Evolutionary conservation across 2,113 vertebrate genomes (phyloP).

Genomic region (Xiphophorus couchianus): DNA sequence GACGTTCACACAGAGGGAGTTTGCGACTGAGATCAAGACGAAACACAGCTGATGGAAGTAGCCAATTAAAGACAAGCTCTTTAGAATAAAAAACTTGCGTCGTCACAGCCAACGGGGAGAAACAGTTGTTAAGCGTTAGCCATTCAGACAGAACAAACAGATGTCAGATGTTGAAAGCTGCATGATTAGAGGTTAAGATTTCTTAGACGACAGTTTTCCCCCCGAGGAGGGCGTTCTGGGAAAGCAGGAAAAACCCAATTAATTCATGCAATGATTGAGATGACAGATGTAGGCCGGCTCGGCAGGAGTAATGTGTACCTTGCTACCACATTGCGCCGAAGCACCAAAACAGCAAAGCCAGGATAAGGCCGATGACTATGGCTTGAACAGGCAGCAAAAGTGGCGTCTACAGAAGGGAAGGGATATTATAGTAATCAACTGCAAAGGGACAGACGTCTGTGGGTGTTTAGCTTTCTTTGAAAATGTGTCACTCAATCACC

Average conservation of each 20-base stretch:
- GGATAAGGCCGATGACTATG: conserved; percentile 98
- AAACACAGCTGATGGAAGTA: conserved; percentile 32
- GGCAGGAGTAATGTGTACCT: conserved; percentile 94
- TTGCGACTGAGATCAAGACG: conserved; percentile 41
- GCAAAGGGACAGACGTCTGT: conserved; percentile 75
- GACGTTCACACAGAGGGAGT: conserved; percentile 51
- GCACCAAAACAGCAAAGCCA: conserved; percentile 99
- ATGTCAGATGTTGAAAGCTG: conserved; percentile 80
- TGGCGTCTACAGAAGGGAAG: conserved; percentile 99
- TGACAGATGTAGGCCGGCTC: conserved; percentile 75
- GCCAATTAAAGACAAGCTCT: conserved; percentile 29
- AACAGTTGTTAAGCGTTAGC: conserved; percentile 66
- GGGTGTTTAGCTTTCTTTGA: conserved; percentile 49
- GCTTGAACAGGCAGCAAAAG: conserved; percentile 98
- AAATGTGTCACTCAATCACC: conserved; percentile 45
- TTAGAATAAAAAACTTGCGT: conserved; percentile 42
- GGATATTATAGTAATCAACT: conserved; percentile 95
- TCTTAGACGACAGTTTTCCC: conserved; percentile 5
- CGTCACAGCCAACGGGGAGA: conserved; percentile 49
- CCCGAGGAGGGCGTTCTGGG: conserved; percentile 42
- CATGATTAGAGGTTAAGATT: conserved; percentile 63
- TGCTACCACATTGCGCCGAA: conserved; percentile 99
- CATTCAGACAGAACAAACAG: conserved; percentile 81
- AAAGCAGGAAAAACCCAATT: conserved; percentile 47
- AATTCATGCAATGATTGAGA: conserved; percentile 86